Conservation (phyloP, 2,888 invertebrate genomes). For the Germaria angustata region DNA sequence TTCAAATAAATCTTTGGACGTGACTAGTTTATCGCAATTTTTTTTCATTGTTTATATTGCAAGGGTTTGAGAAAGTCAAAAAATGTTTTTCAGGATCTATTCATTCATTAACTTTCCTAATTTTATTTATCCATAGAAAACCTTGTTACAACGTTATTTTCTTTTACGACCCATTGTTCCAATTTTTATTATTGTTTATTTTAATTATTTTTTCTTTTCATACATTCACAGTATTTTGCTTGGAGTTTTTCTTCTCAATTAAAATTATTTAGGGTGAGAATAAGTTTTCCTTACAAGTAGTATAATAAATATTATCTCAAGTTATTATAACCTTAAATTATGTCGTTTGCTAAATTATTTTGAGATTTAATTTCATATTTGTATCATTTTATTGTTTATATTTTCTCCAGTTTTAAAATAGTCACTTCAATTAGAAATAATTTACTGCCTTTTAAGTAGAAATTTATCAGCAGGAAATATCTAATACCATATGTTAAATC, state of each 20-base stretch:
- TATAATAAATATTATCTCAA: background rate
- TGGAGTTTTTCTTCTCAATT: background rate
- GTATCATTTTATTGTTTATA: background rate
- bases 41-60: background rate
- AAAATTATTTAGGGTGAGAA: background rate
- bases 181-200: constrained; percentile 13
- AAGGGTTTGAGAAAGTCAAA: background rate
- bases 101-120: background rate
- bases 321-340: background rate
- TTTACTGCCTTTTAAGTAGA: background rate
- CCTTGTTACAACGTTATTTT: constrained; percentile 1
- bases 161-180: constrained; percentile 15
- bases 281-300: constrained; percentile 1
- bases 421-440: background rate
- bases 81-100: background rate
- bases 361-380: background rate
- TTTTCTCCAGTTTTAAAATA: background rate
- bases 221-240: background rate
- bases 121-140: background rate
- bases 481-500: background rate
- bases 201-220: background rate
- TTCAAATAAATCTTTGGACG: background rate
- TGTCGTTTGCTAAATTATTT: background rate
- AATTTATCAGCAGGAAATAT: background rate
- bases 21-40: background rate